Percentiles rank a stretch among this genome's conserved stretches.
phyloP scores from a whole-genome alignment of 2,113 vertebrate genomes.

The Picathartes gymnocephalus region DNA sequence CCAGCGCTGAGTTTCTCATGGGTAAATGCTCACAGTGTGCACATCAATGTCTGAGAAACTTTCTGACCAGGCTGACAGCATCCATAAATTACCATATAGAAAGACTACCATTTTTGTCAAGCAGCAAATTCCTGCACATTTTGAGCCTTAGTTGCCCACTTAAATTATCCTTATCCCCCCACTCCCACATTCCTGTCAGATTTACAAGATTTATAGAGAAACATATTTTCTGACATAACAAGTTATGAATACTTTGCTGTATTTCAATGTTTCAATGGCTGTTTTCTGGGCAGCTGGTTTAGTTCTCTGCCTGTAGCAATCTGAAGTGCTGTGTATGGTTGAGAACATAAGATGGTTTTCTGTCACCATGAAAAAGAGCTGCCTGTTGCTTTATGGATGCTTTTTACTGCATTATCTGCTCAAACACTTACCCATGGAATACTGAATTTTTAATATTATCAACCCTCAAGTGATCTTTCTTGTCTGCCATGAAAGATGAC shows the following conservation, averaged over 20 bases:
- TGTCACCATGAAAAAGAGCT: neutral
- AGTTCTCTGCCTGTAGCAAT: neutral
- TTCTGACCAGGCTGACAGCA: too few species aligned
- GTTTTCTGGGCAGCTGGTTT: neutral
- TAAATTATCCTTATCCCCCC: neutral
- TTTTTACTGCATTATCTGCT: neutral
- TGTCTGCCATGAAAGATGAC: neutral
- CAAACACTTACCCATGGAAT: neutral
- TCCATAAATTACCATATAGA: neutral
- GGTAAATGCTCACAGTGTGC: too few species aligned
- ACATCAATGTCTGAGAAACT: too few species aligned
- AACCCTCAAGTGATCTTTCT: neutral
- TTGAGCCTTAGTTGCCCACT: neutral
- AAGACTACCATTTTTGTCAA: neutral
- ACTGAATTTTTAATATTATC: neutral
- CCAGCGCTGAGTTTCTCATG: too few species aligned
- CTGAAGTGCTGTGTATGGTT: neutral
- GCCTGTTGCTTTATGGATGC: neutral
- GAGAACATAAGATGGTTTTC: neutral
- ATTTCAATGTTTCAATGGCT: neutral
- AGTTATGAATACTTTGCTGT: neutral
- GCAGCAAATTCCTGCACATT: neutral
- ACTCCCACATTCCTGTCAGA: neutral
- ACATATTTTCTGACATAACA: neutral
- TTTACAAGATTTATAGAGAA: neutral